A percentile compares a stretch with the other conserved stretches of the same genome.
Evolutionary conservation across 2,113 vertebrate species (phyloP).

Genomic region (Tupaia tana): DNA sequence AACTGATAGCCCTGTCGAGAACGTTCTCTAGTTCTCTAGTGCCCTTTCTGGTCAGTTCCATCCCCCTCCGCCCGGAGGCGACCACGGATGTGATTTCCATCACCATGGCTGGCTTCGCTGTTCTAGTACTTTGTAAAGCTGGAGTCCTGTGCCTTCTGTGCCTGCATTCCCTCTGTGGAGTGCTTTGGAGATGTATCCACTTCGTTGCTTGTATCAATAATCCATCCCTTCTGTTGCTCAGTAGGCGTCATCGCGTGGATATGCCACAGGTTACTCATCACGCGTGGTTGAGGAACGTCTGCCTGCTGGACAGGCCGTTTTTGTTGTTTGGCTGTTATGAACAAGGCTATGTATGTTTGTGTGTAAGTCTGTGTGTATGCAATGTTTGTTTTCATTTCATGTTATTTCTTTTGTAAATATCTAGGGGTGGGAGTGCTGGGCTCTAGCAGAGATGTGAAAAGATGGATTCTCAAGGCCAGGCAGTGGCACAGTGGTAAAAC

Average conservation of each 20-base stretch:
- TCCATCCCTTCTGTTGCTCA: accelerated
- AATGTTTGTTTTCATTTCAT: not conserved
- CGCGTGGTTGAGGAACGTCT: not conserved
- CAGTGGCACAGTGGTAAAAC: no score
- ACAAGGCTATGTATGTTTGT: no score
- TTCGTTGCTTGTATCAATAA: accelerated
- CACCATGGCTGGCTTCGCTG: accelerated
- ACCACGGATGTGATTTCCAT: accelerated
- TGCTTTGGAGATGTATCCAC: accelerated
- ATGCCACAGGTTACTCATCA: accelerated
- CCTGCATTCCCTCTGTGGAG: accelerated
- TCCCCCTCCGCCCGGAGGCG: not conserved
- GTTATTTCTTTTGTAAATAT: not conserved
- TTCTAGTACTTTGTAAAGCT: accelerated
- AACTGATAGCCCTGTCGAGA: accelerated
- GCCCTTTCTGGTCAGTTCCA: not conserved
- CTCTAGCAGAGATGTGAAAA: not conserved
- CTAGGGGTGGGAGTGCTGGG: no score
- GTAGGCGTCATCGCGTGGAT: accelerated
- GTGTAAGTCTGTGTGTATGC: no score
- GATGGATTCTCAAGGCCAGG: no score
- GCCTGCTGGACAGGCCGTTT: accelerated
- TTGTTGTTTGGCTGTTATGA: accelerated
- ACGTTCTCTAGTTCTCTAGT: accelerated
- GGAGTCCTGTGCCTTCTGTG: accelerated